Percentiles rank a stretch among this genome's conserved stretches.
These are phyloP conservation scores for Sebastes trivittatus DNA, from an alignment of 2,797 vertebrate species.

Conservation along the genomic window DNA sequence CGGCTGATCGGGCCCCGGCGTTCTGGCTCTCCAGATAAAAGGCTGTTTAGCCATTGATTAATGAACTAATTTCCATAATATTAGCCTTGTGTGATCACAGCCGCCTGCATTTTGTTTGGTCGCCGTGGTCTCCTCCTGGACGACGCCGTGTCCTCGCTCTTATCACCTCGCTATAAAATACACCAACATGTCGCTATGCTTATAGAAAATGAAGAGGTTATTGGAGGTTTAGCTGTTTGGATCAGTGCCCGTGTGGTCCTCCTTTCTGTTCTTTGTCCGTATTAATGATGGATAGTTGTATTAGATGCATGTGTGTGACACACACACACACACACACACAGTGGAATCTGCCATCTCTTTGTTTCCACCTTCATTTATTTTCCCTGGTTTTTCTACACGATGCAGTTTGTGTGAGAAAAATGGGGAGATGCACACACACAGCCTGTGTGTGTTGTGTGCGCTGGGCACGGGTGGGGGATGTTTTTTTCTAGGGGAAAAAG, in stretches of 20 bases:
- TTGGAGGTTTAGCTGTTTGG: constrained; percentile 15
- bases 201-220: constrained; percentile 20
- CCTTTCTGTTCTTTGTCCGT: constrained; percentile 64
- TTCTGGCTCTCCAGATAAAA: constrained; percentile 76
- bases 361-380: constrained; percentile 77
- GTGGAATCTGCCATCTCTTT: constrained; percentile 72
- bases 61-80: constrained; percentile 83
- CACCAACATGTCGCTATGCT: constrained; percentile 1
- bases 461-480: constrained; percentile 45
- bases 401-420: constrained; percentile 71
- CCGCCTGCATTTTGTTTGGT: constrained; percentile 35
- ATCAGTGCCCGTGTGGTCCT: constrained; percentile 23
- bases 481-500: constrained; percentile 35
- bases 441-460: constrained; percentile 26
- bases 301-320: constrained; percentile 42
- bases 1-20: constrained; percentile 41
- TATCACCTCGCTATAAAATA: background rate
- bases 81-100: constrained; percentile 69
- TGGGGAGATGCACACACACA: constrained; percentile 43
- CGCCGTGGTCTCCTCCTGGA: constrained; percentile 9
- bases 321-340: constrained; percentile 46
- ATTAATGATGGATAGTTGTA: constrained; percentile 72
- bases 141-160: background rate
- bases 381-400: constrained; percentile 62
- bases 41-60: constrained; percentile 77